phyloP scores from a whole-genome alignment of 2,113 vertebrate species.

The Isurus oxyrinchus region DNA sequence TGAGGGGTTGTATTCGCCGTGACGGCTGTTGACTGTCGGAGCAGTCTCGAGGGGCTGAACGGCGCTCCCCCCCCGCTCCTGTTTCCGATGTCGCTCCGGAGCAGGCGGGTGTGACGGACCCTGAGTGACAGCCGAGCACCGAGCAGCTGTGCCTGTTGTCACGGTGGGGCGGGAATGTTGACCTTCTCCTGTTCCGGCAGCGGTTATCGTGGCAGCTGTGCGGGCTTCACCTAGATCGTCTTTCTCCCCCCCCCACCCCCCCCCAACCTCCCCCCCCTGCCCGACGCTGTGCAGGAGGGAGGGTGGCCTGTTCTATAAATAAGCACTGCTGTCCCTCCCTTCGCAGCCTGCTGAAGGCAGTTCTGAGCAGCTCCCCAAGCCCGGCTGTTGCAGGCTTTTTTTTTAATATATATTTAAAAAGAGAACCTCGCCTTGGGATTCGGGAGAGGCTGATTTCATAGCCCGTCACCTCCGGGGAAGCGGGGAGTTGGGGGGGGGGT shows the following conservation, averaged over 20 bases:
- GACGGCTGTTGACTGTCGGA: neutral
- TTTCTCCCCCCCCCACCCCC: neutral
- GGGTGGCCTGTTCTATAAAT: slow-evolving; percentile 13
- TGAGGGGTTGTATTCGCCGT: neutral
- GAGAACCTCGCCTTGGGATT: neutral
- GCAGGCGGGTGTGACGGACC: neutral
- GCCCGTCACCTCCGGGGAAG: too few relatives aligned
- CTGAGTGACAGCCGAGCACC: neutral
- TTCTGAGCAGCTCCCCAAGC: slow-evolving; percentile 15
- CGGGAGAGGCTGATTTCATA: neutral
- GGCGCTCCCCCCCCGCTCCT: too few relatives aligned
- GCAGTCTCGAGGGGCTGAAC: neutral
- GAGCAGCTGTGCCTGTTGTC: neutral
- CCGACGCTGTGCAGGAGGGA: neutral
- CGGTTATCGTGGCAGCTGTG: neutral
- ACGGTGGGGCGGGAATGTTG: neutral
- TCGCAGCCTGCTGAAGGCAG: slow-evolving; percentile 26
- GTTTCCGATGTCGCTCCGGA: neutral
- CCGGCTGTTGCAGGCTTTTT: neutral
- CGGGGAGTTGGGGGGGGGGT: too few relatives aligned
- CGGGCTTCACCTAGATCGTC: neutral
- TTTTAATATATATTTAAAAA: neutral
- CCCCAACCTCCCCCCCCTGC: too few relatives aligned
- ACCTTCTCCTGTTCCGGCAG: neutral
- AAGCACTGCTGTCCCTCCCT: neutral